Conservation (phyloP, 2,797 vertebrate genomes). For the Tympanoctomys barrerae region DNA sequence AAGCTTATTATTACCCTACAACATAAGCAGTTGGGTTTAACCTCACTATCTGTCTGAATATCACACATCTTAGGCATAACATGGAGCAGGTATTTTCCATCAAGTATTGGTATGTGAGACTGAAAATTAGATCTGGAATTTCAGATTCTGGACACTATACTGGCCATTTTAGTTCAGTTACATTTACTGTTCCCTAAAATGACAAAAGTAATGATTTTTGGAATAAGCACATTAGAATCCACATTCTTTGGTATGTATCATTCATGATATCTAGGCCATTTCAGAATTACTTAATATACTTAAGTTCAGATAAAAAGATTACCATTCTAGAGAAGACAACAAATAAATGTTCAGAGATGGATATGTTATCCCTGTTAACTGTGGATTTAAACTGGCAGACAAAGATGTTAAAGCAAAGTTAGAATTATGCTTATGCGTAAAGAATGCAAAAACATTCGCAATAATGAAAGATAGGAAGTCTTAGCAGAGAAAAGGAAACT, state of each 20-base stretch:
- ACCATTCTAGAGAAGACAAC: not conserved
- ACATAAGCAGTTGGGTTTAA: no score
- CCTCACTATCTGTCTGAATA: no score
- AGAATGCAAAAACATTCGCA: not conserved
- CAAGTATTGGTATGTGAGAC: no score
- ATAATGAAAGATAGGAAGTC: not conserved
- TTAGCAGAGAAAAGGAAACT: not conserved
- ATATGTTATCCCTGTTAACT: not conserved
- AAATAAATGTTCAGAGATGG: not conserved
- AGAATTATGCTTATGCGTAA: not conserved
- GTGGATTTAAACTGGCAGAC: not conserved
- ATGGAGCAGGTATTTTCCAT: no score
- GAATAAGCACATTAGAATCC: not conserved
- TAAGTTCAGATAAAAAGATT: not conserved
- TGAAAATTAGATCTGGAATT: not conserved
- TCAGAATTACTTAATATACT: not conserved
- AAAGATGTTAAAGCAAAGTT: not conserved
- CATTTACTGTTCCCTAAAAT: not conserved
- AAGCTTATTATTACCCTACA: no score
- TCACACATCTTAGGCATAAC: no score
- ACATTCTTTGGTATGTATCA: not conserved
- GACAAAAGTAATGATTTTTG: not conserved
- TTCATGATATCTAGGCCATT: not conserved
- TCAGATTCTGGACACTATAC: not conserved
- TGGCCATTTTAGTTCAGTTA: not conserved